These are phyloP conservation scores for Gopherus evgoodei DNA, from an alignment of 2,113 vertebrate species.

Conservation along the genomic window DNA sequence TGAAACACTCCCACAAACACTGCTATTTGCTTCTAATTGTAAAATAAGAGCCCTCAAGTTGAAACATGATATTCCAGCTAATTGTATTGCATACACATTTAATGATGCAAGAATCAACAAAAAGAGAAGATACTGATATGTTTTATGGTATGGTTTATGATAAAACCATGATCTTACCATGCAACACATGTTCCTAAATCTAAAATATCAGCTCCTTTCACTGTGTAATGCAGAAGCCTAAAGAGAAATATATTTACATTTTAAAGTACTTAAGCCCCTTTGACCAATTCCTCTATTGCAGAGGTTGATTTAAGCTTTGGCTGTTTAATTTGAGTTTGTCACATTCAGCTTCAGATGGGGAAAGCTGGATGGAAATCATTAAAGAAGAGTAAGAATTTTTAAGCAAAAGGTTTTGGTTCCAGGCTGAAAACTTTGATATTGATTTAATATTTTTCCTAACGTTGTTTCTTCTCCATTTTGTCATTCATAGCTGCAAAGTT, in stretches of 20 bases:
- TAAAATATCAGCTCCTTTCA: background rate
- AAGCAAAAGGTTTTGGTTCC: background rate
- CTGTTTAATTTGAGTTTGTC: constrained; percentile 42
- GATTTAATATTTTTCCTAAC: background rate
- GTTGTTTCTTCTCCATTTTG: background rate
- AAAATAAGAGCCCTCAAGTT: constrained; percentile 62
- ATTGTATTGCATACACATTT: constrained; percentile 65
- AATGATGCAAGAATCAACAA: background rate
- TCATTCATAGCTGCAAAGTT: background rate
- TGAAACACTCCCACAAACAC: constrained; percentile 48
- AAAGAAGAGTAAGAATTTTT: background rate
- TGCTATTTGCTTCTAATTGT: constrained; percentile 63
- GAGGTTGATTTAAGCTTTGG: background rate
- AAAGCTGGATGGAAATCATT: background rate
- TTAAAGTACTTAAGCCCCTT: background rate
- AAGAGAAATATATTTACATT: background rate
- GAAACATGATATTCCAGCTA: constrained; percentile 57
- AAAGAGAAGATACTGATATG: constrained; percentile 50
- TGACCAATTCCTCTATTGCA: background rate
- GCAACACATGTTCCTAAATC: constrained; percentile 15
- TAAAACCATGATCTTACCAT: constrained; percentile 42
- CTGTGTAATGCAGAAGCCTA: constrained; percentile 20
- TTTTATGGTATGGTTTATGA: constrained; percentile 49
- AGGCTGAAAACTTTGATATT: background rate
- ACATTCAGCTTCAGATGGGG: background rate